Base-by-base conservation (phyloP, 2,797 vertebrate species). In the Schizopygopsis pylzovi region DNA sequence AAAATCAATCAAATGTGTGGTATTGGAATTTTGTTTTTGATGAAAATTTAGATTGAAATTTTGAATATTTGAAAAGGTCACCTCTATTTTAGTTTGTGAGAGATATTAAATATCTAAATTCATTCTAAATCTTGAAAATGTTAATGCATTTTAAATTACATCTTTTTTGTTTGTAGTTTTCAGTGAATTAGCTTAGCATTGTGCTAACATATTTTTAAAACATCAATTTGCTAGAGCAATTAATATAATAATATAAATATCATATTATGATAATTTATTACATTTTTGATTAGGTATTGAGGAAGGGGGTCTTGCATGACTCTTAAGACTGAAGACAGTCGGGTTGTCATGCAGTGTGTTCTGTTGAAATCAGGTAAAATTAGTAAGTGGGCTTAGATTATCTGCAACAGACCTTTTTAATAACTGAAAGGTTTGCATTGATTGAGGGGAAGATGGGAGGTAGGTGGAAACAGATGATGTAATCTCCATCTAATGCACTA, bases 301-400 rank as follows among this genome's bases (percentile, higher is more conserved):
- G 45, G 10, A 75, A 20, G 54, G 18, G 28, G 16, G 20, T 54
- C 5, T 33, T 37, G 16, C 28, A 37, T 75, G 25, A 20, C 9
- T 52, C 61, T 25, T 61, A 11, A 10, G 28, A 85, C 78, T 61
- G 33, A 77, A 75, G 54, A 63, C 61, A 45, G 39, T 52, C 75
- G 76, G 70, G 37, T 81, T 86, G 84, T 68, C 86, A 80, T 85
- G 92, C 91, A 91, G 92, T 94, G 93, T 93, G 91, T 91, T 95
- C 91, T 91, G 94, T 93, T 92, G 89, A 95, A 94, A 92, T 91
- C 82, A 91, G 88, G 41, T 43, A 10, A 43, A 43, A 95, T 95
- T 94, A 94, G 94, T 93, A 93, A 92, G 90, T 93, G 88, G 92
- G 93, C 93, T 94, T 92, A 93, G 91, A 93, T 94, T 92, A 91